phyloP scores from a whole-genome alignment of 2,888 invertebrate genomes.

The Oxystoma pomonae region DNA sequence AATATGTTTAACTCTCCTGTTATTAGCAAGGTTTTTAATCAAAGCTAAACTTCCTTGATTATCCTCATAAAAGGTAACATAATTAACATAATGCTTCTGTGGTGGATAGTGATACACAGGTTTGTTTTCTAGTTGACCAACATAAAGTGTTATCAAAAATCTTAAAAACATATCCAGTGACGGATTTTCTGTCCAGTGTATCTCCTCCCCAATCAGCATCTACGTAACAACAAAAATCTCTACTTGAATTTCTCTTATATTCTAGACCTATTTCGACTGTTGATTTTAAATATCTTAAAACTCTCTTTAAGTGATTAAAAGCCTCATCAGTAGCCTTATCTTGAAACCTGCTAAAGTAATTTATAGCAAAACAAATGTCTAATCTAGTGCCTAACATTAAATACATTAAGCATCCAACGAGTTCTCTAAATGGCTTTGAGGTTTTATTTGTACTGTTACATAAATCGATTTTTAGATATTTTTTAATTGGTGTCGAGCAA shows the following conservation, averaged over 20 bases:
- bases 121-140: slow-evolving; percentile 21
- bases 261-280: no score
- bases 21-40: not conserved
- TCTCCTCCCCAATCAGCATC: slow-evolving; percentile 18
- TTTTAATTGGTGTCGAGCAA: no score
- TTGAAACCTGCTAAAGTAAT: slow-evolving; percentile 2
- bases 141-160: slow-evolving; percentile 36
- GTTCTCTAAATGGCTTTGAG: slow-evolving; percentile 1
- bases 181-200: slow-evolving; percentile 43
- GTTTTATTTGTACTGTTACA: no score
- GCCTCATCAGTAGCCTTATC: no score
- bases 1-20: not conserved
- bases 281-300: slow-evolving; percentile 8
- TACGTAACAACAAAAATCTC: slow-evolving; percentile 13
- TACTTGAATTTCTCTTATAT: not conserved
- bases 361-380: slow-evolving; percentile 3
- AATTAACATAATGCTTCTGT: slow-evolving; percentile 11
- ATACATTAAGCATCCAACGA: slow-evolving; percentile 6
- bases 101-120: slow-evolving; percentile 18
- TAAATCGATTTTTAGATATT: no score
- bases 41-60: not conserved
- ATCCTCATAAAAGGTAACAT: slow-evolving; percentile 14
- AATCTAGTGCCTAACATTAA: slow-evolving; percentile 7
- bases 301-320: not conserved
- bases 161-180: slow-evolving; percentile 41